These are phyloP conservation scores for Drosophila orena DNA, from an alignment of 1,140 invertebrate species.

Conservation along the genomic window DNA sequence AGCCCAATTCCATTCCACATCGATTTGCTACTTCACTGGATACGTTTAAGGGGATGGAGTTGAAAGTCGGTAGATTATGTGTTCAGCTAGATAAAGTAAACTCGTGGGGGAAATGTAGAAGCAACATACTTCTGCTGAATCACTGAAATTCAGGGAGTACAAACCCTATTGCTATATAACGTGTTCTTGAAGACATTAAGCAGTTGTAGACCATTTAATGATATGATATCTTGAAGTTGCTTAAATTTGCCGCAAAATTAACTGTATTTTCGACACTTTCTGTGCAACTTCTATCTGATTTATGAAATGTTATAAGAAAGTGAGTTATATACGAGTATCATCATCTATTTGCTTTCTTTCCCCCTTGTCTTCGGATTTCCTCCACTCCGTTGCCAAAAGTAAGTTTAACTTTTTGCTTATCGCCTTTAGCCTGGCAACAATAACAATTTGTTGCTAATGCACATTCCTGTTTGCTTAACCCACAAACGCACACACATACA, in stretches of 20 bases:
- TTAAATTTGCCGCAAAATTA: too few relatives aligned
- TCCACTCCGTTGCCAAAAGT: conserved; percentile 19
- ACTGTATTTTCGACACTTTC: too few relatives aligned
- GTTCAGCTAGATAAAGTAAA: conserved; percentile 36
- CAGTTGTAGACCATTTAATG: too few relatives aligned
- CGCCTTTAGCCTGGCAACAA: conserved; percentile 54
- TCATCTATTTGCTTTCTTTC: not conserved
- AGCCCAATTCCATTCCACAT: conserved; percentile 20
- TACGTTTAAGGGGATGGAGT: not conserved
- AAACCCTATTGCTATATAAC: not conserved
- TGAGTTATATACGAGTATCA: not conserved
- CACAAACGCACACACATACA: conserved; percentile 17
- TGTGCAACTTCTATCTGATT: too few relatives aligned
- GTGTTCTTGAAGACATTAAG: too few relatives aligned
- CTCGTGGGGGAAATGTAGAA: conserved; percentile 1
- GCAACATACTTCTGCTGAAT: not conserved
- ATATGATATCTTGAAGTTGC: too few relatives aligned
- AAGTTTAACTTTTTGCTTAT: conserved; percentile 46
- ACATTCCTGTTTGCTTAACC: conserved; percentile 59
- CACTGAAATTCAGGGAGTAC: not conserved
- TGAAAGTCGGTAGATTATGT: conserved; percentile 29
- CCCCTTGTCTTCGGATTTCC: not conserved
- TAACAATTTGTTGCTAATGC: conserved; percentile 82
- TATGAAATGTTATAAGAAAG: not conserved
- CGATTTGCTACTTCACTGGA: conserved; percentile 44